Conservation (phyloP, 2,113 vertebrate genomes). For the Progne subis region DNA sequence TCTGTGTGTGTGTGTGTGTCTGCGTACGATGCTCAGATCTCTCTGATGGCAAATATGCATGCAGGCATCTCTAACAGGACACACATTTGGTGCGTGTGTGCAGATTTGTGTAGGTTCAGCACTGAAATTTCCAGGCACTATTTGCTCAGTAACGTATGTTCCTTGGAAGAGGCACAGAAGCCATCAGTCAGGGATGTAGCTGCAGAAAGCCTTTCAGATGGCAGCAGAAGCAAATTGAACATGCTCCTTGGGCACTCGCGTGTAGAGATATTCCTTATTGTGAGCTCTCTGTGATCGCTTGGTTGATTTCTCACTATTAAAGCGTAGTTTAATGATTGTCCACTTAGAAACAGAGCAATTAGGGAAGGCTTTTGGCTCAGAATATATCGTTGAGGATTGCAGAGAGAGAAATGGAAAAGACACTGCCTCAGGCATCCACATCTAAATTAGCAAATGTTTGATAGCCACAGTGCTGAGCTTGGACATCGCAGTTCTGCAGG, state of each 20-base stretch:
- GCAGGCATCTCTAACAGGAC: constrained; percentile 25
- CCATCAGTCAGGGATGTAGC: constrained; percentile 34
- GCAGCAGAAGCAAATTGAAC: constrained; percentile 28
- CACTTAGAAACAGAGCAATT: constrained; percentile 18
- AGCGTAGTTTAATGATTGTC: constrained; percentile 11
- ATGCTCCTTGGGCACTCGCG: not conserved
- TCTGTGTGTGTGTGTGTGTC: not conserved
- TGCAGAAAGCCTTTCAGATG: constrained; percentile 47
- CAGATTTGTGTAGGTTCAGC: constrained; percentile 13
- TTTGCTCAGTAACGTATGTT: constrained; percentile 65
- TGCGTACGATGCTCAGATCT: constrained; percentile 24
- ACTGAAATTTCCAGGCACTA: constrained; percentile 42
- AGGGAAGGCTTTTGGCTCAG: not conserved
- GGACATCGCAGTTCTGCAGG: not conserved
- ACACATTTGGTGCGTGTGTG: constrained; percentile 22
- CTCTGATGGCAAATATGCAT: constrained; percentile 45
- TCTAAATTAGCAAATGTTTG: not conserved
- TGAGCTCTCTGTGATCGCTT: not conserved
- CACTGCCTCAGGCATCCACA: not conserved
- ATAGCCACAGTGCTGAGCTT: not conserved
- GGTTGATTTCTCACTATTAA: constrained; percentile 17
- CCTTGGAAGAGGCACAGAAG: constrained; percentile 59
- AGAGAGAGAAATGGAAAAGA: not conserved
- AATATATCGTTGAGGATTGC: not conserved
- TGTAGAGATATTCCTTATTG: not conserved